Evolutionary conservation across 2,797 vertebrate species (phyloP), one percentile per base, ranked within the genome.

Genomic region (Lacerta viridis): DNA sequence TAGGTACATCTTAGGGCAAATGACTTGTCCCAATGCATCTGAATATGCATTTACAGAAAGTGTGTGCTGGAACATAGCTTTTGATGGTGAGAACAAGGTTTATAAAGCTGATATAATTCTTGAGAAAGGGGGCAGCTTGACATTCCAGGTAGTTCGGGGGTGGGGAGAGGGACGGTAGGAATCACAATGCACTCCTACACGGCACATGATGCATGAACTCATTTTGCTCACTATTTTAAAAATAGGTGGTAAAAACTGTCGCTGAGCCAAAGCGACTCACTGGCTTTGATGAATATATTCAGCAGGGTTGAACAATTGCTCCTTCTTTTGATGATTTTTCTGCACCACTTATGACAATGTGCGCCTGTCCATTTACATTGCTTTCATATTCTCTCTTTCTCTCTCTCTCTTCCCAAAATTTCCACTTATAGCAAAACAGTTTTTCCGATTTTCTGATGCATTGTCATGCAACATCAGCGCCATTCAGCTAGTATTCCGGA

Each of bases 11-110:
- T 27, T n/a, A 64, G 29, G 55, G 59, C 55, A 33, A 4, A 43
- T 17, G 50, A 15, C 2, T 29, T 7, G 13, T 4, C 18, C 7
- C 68, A 25, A 36, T 0, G 0, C 27, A 18, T 20, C 17, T 88
- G 5, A 0, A 0, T 33, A 20, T 13, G 79, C 29, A 64, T 15
- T 10, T 0, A 6, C 55, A 81, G 23, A 33, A 90, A 85, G 17
- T 55, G 78, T n/a, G 46, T 8, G n/a, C 84, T 80, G 17, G 39
- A 74, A 85, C 1, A 18, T n/a, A 4, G 2, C 46, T 23, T 13
- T 82, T 88, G 82, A 50, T 59, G 0, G 0, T 79, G 75, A 43
- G 61, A 78, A 33, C 69, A 27, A 61, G 76, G 8, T 81, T 50
- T 72, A 71, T 91, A 29, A 66, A 92, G 7, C 20, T 77, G 29